Evolutionary conservation across 2,113 vertebrate genomes (phyloP).

Genomic region (Muntiacus reevesi): DNA sequence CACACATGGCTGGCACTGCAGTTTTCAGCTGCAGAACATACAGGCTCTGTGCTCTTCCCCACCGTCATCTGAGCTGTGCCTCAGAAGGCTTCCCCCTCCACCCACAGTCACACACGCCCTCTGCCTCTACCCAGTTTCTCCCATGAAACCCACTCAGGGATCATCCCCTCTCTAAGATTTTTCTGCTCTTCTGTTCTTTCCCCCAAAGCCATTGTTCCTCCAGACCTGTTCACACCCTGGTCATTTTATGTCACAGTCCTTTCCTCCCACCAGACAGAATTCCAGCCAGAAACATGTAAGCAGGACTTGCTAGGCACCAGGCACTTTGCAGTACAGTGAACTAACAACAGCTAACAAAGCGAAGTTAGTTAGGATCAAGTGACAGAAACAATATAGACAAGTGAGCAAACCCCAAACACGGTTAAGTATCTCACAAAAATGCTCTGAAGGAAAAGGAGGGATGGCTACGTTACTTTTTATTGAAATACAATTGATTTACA

Average conservation of each 20-base stretch:
- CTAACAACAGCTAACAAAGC: neutral
- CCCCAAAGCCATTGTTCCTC: neutral
- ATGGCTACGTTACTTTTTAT: neutral
- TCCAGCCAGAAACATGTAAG: neutral
- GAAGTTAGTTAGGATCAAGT: neutral
- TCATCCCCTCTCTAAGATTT: neutral
- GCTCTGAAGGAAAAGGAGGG: neutral
- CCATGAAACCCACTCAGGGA: neutral
- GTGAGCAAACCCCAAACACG: neutral
- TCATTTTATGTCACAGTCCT: neutral
- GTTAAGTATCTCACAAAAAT: neutral
- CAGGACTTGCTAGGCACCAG: neutral
- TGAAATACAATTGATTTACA: neutral
- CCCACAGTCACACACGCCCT: rapidly evolving
- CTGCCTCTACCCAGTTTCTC: neutral
- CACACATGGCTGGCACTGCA: rapidly evolving
- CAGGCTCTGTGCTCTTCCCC: neutral
- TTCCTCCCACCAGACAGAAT: neutral
- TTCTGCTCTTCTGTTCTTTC: neutral
- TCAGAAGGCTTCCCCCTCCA: too few species aligned
- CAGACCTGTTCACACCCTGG: neutral
- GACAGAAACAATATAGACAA: neutral
- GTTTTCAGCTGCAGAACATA: too few species aligned
- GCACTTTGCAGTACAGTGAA: neutral
- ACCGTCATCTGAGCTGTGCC: neutral